These are phyloP conservation scores for Allophyes oxyacanthae DNA, from an alignment of 2,888 invertebrate species.

Conservation along the genomic window DNA sequence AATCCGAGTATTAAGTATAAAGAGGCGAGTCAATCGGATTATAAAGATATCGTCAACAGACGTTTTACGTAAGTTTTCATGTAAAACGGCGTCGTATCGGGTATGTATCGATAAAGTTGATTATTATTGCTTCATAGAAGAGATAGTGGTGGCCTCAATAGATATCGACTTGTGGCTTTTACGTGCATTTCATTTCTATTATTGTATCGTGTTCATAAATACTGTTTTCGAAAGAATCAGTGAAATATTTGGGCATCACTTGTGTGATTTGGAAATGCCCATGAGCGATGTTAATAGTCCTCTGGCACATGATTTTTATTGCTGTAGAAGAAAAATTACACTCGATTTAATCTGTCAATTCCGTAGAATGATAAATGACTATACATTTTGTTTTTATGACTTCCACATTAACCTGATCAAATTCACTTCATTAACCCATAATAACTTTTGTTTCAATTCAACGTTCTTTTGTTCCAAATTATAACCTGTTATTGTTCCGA, in stretches of 20 bases:
- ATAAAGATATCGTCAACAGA: slow-evolving; percentile 44
- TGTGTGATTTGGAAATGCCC: too few relatives aligned
- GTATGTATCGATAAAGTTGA: slow-evolving; percentile 68
- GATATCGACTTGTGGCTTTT: slow-evolving; percentile 62
- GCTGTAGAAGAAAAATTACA: too few relatives aligned
- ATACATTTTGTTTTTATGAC: too few relatives aligned
- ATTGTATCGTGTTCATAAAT: slow-evolving; percentile 18
- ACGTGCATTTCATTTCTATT: slow-evolving; percentile 56
- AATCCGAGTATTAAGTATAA: slow-evolving; percentile 23
- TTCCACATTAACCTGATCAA: neutral
- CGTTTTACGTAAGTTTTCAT: slow-evolving; percentile 60
- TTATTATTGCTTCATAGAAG: slow-evolving; percentile 74
- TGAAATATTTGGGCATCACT: too few relatives aligned
- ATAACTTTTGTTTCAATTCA: neutral
- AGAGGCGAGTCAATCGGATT: slow-evolving; percentile 29
- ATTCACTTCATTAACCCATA: slow-evolving; percentile 10
- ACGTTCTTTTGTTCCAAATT: slow-evolving; percentile 35
- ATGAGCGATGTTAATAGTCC: too few relatives aligned
- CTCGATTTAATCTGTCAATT: too few relatives aligned
- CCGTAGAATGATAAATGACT: too few relatives aligned
- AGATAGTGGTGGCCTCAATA: slow-evolving; percentile 75
- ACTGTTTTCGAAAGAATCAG: neutral
- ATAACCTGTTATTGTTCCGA: slow-evolving; percentile 21
- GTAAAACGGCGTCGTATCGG: slow-evolving; percentile 48
- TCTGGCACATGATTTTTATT: too few relatives aligned